Evolutionary conservation across 1,140 invertebrate species (phyloP).

Genomic region (Pseudobourletiella spinata): DNA sequence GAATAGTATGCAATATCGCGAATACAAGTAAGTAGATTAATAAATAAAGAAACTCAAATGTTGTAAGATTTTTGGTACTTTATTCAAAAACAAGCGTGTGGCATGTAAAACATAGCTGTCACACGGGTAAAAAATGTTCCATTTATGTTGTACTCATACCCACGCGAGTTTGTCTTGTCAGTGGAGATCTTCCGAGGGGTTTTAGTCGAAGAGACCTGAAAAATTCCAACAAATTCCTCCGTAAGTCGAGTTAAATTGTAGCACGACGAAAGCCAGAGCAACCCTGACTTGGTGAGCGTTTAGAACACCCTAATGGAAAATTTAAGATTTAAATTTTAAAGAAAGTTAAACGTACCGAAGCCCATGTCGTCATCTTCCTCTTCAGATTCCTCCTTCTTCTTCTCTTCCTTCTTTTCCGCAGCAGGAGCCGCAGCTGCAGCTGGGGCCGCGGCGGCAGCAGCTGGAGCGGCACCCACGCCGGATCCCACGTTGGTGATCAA

Average conservation of each 20-base stretch:
- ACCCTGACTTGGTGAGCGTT: no score
- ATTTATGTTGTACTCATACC: not conserved
- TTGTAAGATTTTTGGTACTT: not conserved
- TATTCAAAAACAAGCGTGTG: not conserved
- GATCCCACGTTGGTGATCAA: conserved; percentile 91
- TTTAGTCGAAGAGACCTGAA: conserved; percentile 35
- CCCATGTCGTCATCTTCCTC: conserved; percentile 93
- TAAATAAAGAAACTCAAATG: not conserved
- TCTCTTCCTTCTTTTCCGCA: conserved; percentile 69
- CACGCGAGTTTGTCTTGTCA: not conserved
- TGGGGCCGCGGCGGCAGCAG: conserved; percentile 55
- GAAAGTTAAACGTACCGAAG: conserved; percentile 68
- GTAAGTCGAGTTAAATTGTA: no score
- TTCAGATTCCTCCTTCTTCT: conserved; percentile 65
- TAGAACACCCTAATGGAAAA: no score
- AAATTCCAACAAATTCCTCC: no score
- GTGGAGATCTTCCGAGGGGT: not conserved
- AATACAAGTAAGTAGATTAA: not conserved
- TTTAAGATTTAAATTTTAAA: no score
- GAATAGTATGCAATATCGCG: no score
- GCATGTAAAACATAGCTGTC: not conserved
- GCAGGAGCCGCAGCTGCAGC: conserved; percentile 59
- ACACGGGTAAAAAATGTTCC: not conserved
- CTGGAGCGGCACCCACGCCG: conserved; percentile 75
- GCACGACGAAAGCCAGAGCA: no score